Percentiles rank a stretch among this genome's conserved stretches.
phyloP scores from a whole-genome alignment of 2,113 vertebrate species.

The Corydoras sp. region DNA sequence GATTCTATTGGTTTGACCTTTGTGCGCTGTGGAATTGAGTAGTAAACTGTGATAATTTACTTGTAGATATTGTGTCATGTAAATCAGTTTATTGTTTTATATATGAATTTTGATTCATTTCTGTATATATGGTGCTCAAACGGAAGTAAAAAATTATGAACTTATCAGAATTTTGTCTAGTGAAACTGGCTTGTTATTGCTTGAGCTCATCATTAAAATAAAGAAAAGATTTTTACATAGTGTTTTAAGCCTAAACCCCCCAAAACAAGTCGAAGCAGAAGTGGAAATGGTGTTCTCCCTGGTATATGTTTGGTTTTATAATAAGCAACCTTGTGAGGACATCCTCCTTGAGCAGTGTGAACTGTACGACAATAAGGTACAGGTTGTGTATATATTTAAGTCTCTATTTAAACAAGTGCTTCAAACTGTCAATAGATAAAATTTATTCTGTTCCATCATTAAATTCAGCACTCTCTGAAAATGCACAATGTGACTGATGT shows the following conservation, averaged over 20 bases:
- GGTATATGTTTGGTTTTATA: too few species aligned
- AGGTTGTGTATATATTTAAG: too few species aligned
- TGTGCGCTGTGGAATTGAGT: conserved; percentile 41
- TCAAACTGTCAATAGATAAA: too few species aligned
- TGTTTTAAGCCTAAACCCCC: neutral
- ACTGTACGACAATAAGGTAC: too few species aligned
- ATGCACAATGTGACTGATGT: too few species aligned
- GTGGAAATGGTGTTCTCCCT: too few species aligned
- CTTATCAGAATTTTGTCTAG: conserved; percentile 7
- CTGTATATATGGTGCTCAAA: conserved; percentile 59
- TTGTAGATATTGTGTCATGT: conserved; percentile 67
- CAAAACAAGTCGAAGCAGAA: too few species aligned
- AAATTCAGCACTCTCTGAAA: too few species aligned
- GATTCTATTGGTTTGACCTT: conserved; percentile 30
- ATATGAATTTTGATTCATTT: conserved; percentile 47
- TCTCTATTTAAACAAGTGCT: too few species aligned
- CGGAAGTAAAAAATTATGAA: conserved; percentile 63
- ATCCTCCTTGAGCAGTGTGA: too few species aligned
- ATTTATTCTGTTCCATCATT: too few species aligned
- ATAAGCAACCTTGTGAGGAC: too few species aligned
- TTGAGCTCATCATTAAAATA: neutral
- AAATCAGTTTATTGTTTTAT: conserved; percentile 59
- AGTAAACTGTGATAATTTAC: conserved; percentile 64
- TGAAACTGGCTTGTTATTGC: neutral
- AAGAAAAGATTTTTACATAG: neutral